phyloP scores from a whole-genome alignment of 53 echinoderm and acorn worm species.

The Holothuria scabra region DNA sequence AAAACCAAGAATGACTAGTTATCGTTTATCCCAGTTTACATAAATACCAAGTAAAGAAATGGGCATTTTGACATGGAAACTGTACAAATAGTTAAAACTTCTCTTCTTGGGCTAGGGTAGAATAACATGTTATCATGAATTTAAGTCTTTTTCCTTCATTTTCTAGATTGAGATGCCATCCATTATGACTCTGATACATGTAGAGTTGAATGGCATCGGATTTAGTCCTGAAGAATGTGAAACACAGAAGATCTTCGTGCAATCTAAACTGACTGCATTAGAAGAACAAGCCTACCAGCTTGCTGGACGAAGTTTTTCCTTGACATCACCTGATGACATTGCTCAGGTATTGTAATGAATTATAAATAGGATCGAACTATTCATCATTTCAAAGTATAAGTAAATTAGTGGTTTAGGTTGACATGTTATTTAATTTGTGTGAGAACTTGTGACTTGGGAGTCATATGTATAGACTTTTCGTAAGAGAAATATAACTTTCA shows the following conservation, averaged over 20 bases:
- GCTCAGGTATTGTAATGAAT: constrained; percentile 75
- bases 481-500: too few relatives aligned
- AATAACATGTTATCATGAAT: too few relatives aligned
- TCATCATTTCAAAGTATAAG: neutral
- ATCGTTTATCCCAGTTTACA: too few relatives aligned
- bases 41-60: too few relatives aligned
- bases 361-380: neutral
- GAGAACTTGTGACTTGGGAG: too few relatives aligned
- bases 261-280: constrained; percentile 79
- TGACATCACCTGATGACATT: constrained; percentile 93
- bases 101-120: too few relatives aligned
- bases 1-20: too few relatives aligned
- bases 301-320: constrained; percentile 84
- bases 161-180: constrained; percentile 95
- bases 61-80: too few relatives aligned
- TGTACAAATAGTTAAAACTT: too few relatives aligned
- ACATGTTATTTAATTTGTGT: too few relatives aligned
- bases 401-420: too few relatives aligned
- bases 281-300: constrained; percentile 91
- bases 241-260: constrained; percentile 89
- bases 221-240: constrained; percentile 84
- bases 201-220: constrained; percentile 97
- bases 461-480: too few relatives aligned
- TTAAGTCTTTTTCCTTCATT: neutral
- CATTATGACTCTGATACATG: constrained; percentile 77